Percentiles rank a stretch among this genome's conserved stretches.
These are phyloP conservation scores for Drosophila conformis DNA, from an alignment of 2,888 invertebrate species.

Conservation along the genomic window DNA sequence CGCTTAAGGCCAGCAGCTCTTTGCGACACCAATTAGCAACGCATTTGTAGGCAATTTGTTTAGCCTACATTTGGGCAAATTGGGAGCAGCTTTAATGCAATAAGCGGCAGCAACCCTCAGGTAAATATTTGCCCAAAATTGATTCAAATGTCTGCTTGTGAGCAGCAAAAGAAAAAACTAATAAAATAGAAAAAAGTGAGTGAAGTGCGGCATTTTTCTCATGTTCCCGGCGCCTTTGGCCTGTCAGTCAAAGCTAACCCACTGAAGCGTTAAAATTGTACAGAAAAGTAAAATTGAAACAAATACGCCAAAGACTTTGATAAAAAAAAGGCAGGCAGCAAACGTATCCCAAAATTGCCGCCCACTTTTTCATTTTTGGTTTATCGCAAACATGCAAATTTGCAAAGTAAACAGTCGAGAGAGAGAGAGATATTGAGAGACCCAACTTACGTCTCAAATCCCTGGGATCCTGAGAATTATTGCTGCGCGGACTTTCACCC, in stretches of 20 bases:
- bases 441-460: constrained; percentile 87
- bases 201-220: constrained; percentile 37
- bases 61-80: constrained; percentile 54
- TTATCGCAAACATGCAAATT: constrained; percentile 67
- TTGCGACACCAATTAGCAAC: constrained; percentile 67
- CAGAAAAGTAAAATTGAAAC: constrained; percentile 74
- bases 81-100: constrained; percentile 28
- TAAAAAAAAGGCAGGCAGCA: constrained; percentile 61
- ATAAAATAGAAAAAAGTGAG: constrained; percentile 50
- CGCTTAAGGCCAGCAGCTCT: constrained; percentile 55
- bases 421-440: not conserved
- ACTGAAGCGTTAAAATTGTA: constrained; percentile 83
- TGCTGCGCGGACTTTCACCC: constrained; percentile 85
- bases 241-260: constrained; percentile 78
- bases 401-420: constrained; percentile 48
- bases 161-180: constrained; percentile 61
- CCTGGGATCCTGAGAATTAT: constrained; percentile 85
- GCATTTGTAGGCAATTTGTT: constrained; percentile 65
- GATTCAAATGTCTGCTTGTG: constrained; percentile 47
- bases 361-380: constrained; percentile 24
- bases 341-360: constrained; percentile 26
- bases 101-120: constrained; percentile 52
- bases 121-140: constrained; percentile 49
- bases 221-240: constrained; percentile 11
- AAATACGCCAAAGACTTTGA: constrained; percentile 72